A percentile compares a stretch with the other conserved stretches of the same genome.
Evolutionary conservation across 1,140 invertebrate species (phyloP).

Genomic region (Copidosoma floridanum): DNA sequence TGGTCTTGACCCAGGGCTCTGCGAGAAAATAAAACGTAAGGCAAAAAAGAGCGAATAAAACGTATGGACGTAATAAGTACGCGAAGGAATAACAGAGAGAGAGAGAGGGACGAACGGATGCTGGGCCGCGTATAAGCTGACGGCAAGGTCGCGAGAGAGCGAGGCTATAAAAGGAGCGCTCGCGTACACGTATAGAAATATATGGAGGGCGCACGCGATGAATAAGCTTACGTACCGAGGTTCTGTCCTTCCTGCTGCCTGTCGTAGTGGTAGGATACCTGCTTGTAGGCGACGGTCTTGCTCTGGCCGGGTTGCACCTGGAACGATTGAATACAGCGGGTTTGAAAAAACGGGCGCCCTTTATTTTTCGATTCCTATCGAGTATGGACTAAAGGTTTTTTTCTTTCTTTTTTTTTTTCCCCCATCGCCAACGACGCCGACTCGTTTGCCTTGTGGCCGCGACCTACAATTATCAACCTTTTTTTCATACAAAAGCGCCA

Average conservation of each 20-base stretch:
- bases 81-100: too few species aligned
- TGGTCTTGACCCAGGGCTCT: slow-evolving; percentile 46
- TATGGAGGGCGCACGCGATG: background rate
- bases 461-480: too few species aligned
- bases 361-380: too few species aligned
- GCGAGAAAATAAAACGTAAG: slow-evolving; percentile 17
- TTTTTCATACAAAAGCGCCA: too few species aligned
- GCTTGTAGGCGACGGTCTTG: slow-evolving; percentile 55
- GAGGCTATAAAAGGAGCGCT: background rate
- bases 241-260: slow-evolving; percentile 49
- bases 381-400: too few species aligned
- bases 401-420: too few species aligned
- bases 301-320: slow-evolving; percentile 55
- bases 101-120: background rate
- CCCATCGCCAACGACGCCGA: too few species aligned
- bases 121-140: slow-evolving; percentile 3
- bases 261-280: slow-evolving; percentile 54
- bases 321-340: too few species aligned
- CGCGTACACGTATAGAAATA: too few species aligned
- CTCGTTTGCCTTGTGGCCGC: too few species aligned
- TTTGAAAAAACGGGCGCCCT: too few species aligned
- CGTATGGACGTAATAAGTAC: too few species aligned
- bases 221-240: slow-evolving; percentile 32
- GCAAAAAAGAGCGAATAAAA: background rate
- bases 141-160: slow-evolving; percentile 23